Evolutionary conservation across 2,113 vertebrate species (phyloP).

Genomic region (Columbina picui): DNA sequence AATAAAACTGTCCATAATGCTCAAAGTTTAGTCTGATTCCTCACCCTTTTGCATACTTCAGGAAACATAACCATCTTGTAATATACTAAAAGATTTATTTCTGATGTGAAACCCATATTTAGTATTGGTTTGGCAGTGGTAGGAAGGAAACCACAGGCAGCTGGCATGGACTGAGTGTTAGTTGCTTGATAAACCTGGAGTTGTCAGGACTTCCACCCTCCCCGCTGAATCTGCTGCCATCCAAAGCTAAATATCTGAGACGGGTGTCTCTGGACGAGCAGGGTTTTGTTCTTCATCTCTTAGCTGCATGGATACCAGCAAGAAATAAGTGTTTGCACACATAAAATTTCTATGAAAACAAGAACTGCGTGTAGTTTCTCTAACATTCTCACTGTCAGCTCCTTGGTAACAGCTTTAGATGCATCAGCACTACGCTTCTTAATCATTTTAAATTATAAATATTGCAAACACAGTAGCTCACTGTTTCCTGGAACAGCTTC

Average conservation of each 20-base stretch:
- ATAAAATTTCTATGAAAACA: neutral
- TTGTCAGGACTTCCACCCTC: neutral
- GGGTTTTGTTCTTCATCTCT: neutral
- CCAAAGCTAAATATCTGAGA: neutral
- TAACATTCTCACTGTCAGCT: neutral
- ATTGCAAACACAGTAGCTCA: neutral
- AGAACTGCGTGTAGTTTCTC: neutral
- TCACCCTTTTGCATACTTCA: neutral
- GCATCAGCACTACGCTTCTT: neutral
- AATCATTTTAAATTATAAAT: neutral
- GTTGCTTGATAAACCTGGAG: conserved; percentile 47
- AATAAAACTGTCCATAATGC: neutral
- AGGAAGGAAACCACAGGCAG: conserved; percentile 39
- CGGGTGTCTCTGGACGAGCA: neutral
- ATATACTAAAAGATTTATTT: conserved; percentile 26
- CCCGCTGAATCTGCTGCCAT: neutral
- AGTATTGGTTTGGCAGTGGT: neutral
- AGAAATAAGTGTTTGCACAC: neutral
- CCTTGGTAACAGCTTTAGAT: neutral
- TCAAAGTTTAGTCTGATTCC: neutral
- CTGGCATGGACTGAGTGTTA: conserved; percentile 28
- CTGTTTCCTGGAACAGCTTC: conserved; percentile 11
- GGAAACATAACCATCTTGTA: neutral
- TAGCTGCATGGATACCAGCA: neutral
- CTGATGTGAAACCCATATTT: conserved; percentile 29